phyloP scores from a whole-genome alignment of 2,113 vertebrate species.

The Melanotaenia duboulayi region DNA sequence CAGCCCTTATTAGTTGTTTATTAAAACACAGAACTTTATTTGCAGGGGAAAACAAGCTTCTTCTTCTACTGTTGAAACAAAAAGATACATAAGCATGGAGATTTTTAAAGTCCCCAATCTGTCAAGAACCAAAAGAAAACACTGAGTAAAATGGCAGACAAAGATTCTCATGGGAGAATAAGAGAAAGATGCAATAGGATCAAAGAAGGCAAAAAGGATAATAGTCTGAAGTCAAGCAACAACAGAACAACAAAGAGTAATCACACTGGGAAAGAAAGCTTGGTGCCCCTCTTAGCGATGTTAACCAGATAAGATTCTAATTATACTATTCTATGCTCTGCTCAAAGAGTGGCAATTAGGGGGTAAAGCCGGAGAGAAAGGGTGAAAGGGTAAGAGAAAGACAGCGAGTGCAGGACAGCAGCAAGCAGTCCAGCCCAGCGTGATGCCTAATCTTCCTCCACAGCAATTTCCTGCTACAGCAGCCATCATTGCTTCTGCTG shows the following conservation, averaged over 20 bases:
- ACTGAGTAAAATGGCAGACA: slow-evolving; percentile 61
- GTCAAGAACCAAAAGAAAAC: slow-evolving; percentile 63
- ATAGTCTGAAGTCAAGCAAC: slow-evolving; percentile 52
- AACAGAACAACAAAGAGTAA: slow-evolving; percentile 47
- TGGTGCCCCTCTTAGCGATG: slow-evolving; percentile 63
- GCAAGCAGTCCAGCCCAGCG: slow-evolving; percentile 69
- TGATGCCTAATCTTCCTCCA: slow-evolving; percentile 77
- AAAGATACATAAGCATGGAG: slow-evolving; percentile 24
- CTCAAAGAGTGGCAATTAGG: slow-evolving; percentile 78
- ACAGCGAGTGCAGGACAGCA: slow-evolving; percentile 49
- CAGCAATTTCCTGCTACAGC: slow-evolving; percentile 80
- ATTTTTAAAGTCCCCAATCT: slow-evolving; percentile 68
- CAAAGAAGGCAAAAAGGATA: slow-evolving; percentile 62
- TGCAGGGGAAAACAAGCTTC: slow-evolving; percentile 13
- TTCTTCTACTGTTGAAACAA: slow-evolving; percentile 36
- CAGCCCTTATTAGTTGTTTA: slow-evolving; percentile 20
- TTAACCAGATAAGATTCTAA: slow-evolving; percentile 81
- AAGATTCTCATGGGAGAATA: slow-evolving; percentile 47
- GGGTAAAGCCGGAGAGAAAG: slow-evolving; percentile 57
- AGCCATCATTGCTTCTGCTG: slow-evolving; percentile 66
- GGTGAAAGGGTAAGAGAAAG: slow-evolving; percentile 56
- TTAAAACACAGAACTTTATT: slow-evolving; percentile 42
- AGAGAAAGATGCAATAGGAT: slow-evolving; percentile 50
- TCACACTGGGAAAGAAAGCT: slow-evolving; percentile 62
- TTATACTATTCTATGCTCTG: slow-evolving; percentile 78